phyloP scores from a whole-genome alignment of 2,113 vertebrate genomes.

The Synchiropus splendidus region DNA sequence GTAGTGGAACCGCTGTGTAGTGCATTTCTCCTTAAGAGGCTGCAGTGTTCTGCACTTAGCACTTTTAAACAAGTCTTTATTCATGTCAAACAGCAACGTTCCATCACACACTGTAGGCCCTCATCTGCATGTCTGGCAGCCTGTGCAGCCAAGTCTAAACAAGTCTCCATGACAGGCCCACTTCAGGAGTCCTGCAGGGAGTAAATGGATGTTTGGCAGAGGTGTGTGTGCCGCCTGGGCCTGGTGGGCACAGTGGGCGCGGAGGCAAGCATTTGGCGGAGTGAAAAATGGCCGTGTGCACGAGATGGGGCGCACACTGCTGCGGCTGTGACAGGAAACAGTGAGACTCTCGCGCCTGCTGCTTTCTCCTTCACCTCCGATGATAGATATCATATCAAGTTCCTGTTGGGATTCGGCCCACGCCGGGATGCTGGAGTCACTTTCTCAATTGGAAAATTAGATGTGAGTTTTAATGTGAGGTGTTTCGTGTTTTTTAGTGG shows the following conservation, averaged over 20 bases:
- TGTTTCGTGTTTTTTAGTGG: too few species aligned
- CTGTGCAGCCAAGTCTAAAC: slow-evolving; percentile 19
- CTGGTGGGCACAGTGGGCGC: slow-evolving; percentile 44
- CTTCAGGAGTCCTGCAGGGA: slow-evolving; percentile 38
- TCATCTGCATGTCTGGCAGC: slow-evolving; percentile 12
- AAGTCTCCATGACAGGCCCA: slow-evolving; percentile 32
- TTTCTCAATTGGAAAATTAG: too few species aligned
- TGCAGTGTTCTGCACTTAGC: too few species aligned
- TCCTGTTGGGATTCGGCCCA: too few species aligned
- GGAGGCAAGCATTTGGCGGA: slow-evolving; percentile 44
- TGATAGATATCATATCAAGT: slow-evolving; percentile 34
- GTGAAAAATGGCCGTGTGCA: slow-evolving; percentile 57
- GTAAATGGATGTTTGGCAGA: slow-evolving; percentile 55
- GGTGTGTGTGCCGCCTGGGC: slow-evolving; percentile 34
- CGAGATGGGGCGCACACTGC: slow-evolving; percentile 42
- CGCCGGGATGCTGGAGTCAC: too few species aligned
- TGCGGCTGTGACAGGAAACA: slow-evolving; percentile 58
- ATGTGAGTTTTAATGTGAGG: too few species aligned
- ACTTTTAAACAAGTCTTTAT: too few species aligned
- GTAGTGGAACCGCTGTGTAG: too few species aligned
- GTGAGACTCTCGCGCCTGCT: slow-evolving; percentile 44
- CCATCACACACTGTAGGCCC: not conserved
- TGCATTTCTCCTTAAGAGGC: too few species aligned
- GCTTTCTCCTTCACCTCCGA: slow-evolving; percentile 38
- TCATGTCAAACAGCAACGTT: too few species aligned